A percentile compares a stretch with the other conserved stretches of the same genome.
Conservation (phyloP, 2,888 invertebrate species). For the Acrobasis suavella region DNA sequence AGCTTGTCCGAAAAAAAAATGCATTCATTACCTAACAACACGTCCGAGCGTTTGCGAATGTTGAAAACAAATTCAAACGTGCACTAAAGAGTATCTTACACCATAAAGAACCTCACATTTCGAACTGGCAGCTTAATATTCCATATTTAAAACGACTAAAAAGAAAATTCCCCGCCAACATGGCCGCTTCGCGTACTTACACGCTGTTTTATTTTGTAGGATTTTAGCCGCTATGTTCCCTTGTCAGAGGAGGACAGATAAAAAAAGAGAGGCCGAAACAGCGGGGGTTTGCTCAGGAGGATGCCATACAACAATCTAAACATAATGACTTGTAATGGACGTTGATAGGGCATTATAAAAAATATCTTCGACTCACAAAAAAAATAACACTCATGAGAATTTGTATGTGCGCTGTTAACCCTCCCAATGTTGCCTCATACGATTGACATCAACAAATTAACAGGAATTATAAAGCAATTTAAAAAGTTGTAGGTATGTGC, state of each 20-base stretch:
- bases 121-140: constrained; percentile 31
- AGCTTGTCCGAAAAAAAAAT: constrained; percentile 30
- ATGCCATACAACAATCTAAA: constrained; percentile 63
- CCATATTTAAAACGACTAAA: constrained; percentile 31
- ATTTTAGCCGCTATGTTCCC: constrained; percentile 37
- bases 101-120: constrained; percentile 21
- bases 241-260: constrained; percentile 26
- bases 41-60: constrained; percentile 21
- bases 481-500: not conserved
- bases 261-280: constrained; percentile 49
- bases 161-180: constrained; percentile 28
- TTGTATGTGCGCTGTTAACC: constrained; percentile 34
- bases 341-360: constrained; percentile 59
- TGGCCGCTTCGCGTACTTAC: constrained; percentile 3
- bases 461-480: not conserved
- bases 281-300: constrained; percentile 58
- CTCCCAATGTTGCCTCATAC: constrained; percentile 28
- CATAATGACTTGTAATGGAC: constrained; percentile 71
- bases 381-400: constrained; percentile 35
- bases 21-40: constrained; percentile 41
- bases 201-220: constrained; percentile 32
- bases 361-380: constrained; percentile 36
- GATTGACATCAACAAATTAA: constrained; percentile 23
- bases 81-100: constrained; percentile 8
- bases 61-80: constrained; percentile 19